Evolutionary conservation across 2,113 vertebrate species (phyloP), one percentile per base, ranked within the genome.

Genomic region (Danionella cerebrum): DNA sequence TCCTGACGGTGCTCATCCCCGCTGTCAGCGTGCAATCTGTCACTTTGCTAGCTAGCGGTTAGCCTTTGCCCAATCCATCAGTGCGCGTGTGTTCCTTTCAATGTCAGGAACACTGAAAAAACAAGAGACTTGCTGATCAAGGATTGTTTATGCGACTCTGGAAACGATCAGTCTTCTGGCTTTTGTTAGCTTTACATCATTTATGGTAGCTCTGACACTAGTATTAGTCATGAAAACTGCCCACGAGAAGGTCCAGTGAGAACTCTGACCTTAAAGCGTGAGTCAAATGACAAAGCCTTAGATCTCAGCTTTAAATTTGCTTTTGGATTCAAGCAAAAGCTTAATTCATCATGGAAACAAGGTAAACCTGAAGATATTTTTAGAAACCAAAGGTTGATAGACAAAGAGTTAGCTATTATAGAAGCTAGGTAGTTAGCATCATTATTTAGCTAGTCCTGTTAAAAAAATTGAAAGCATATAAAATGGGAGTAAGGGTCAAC

Each of bases 121-220:
- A 33, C 51, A 51, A 9, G 27, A 31, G 50, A 31, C 50, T 10
- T 16, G 48, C n/a, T 53, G 51, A 25, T 53, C 39, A 19, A n/a
- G 39, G 25, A 11, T 60, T 60, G 58, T 45, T 60, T 60, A 45
- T 44, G 11, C 9, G 58, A 1, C 6, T 3, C 27, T 45, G 6
- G 11, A 45, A n/a, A 31, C 18, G 24, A 60, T 60, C 38, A 18
- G 57, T 60, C 57, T 44, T 44, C 39, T 60, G 57, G 57, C 24
- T 60, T 60, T 44, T 60, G 57, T 44, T 60, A 44, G 14, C 16
- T n/a, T 44, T 44, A 29, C 42, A 60, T 11, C 45, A 41, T 60
- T 60, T 60, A 45, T 31, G 41, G 14, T 45, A 14, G 4, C 58
- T 44, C 18, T 60, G 58, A 33, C 58, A 8, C 45, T 5, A 29